Evolutionary conservation across 2,888 invertebrate genomes (phyloP), one percentile per base, ranked within the genome.

Genomic region (Frankliniella fusca): DNA sequence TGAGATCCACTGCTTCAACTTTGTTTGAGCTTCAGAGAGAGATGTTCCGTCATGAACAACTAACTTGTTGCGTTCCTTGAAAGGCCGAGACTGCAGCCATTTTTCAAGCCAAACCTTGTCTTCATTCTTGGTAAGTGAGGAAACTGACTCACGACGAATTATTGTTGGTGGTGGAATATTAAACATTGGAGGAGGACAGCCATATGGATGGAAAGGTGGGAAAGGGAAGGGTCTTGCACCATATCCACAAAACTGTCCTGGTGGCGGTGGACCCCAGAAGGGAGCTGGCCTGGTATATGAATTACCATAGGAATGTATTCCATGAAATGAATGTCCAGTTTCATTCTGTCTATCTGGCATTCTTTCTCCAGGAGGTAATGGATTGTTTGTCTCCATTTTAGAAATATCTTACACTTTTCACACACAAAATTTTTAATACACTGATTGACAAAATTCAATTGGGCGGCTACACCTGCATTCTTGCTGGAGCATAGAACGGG

Each of bases 21-120:
- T 83, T 48, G 83, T 80, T 81, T 83, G 85, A n/a, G 84, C 81
- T 50, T 84, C 82, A 81, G 48, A 83, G 61, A 85, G 81, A 81
- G 20, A 80, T 0, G 28, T 18, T 28, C 18, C 38, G 23, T 49
- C 80, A n/a, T 54, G 20, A 27, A 49, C 20, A 81, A 27, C 15
- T 11, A 65, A 85, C 84, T 87, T 82, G 84, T 87, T 86, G 85
- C 87, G 87, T 86, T 86, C 85, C 86, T 86, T 80, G 86, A 86
- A 49, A 88, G 84, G 38, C 23, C n/a, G 38, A 80, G 80, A 80
- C 7, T 82, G 81, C n/a, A 81, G 18, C 88, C 88, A 89, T 10
- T 87, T 86, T 84, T 88, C 87, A 48, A 88, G 86, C 87, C 88
- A 88, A 38, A 87, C 83, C 83, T 88, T 87, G 84, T 88, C 88